Conservation (phyloP, 2,888 invertebrate species). For the Aphodius sticticus region DNA sequence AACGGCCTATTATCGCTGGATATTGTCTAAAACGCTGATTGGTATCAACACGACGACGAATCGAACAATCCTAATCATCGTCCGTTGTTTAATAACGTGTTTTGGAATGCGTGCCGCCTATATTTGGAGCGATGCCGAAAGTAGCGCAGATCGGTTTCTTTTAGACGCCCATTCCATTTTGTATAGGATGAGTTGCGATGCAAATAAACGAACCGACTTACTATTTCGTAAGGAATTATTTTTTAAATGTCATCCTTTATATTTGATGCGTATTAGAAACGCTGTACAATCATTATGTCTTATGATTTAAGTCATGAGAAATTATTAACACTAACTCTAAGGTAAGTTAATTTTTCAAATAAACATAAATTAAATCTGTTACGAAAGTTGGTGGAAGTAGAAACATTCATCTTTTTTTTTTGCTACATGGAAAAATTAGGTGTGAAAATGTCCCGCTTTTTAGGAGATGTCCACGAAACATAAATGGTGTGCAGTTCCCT, state of each 20-base stretch:
- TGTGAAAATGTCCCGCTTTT: no score
- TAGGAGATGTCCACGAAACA: no score
- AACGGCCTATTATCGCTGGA: constrained; percentile 29
- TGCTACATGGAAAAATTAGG: no score
- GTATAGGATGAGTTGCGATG: background rate
- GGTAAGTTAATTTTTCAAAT: no score
- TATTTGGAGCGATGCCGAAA: background rate
- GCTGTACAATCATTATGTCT: background rate
- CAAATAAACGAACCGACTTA: background rate
- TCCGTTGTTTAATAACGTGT: constrained; percentile 4
- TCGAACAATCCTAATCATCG: constrained; percentile 4
- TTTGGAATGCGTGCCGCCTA: background rate
- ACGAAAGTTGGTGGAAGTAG: no score
- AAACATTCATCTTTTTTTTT: no score
- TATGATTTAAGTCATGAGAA: no score
- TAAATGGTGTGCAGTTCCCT: no score
- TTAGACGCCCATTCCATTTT: background rate
- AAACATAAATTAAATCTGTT: no score
- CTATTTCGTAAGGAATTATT: background rate
- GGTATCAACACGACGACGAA: constrained; percentile 21
- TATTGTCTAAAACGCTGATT: constrained; percentile 22
- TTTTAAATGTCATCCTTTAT: background rate
- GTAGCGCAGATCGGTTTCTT: background rate
- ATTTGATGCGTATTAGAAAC: background rate
- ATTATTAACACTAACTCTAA: no score